Conservation (phyloP, 2,797 vertebrate species). For the Helarctos malayanus region DNA sequence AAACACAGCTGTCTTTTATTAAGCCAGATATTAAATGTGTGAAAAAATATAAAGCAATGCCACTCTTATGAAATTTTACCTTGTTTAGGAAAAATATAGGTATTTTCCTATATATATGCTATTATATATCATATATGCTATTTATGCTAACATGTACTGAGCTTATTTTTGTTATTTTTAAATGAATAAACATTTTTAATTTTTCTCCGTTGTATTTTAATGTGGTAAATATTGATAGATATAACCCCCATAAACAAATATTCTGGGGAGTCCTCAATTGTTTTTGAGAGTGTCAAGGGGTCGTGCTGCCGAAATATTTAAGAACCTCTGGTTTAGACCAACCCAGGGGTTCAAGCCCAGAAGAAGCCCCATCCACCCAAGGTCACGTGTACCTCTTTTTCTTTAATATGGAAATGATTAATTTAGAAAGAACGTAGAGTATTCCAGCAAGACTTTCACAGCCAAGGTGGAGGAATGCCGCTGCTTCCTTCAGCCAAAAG, state of each 20-base stretch:
- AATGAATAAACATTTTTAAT: slow-evolving; percentile 13
- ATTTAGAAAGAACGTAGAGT: slow-evolving; percentile 14
- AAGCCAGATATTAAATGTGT: neutral
- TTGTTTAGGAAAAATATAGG: slow-evolving; percentile 24
- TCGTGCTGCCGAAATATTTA: neutral
- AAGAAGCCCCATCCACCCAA: neutral
- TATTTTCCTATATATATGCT: neutral
- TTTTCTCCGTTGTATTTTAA: slow-evolving; percentile 31
- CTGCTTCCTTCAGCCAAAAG: neutral
- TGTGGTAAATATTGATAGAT: neutral
- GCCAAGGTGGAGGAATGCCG: neutral
- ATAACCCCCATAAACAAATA: neutral
- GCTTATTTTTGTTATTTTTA: slow-evolving; percentile 59
- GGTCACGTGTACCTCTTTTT: neutral
- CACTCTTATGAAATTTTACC: neutral
- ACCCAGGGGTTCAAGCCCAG: neutral
- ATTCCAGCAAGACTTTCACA: slow-evolving; percentile 13
- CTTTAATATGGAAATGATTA: slow-evolving; percentile 22
- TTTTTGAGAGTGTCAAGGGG: neutral
- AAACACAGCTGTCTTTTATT: neutral
- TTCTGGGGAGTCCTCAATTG: neutral
- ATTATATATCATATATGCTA: neutral
- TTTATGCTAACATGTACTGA: neutral
- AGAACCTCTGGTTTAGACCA: neutral
- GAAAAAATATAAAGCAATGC: neutral